phyloP scores from a whole-genome alignment of 2,797 vertebrate genomes.

The Philypnodon macrostomus region DNA sequence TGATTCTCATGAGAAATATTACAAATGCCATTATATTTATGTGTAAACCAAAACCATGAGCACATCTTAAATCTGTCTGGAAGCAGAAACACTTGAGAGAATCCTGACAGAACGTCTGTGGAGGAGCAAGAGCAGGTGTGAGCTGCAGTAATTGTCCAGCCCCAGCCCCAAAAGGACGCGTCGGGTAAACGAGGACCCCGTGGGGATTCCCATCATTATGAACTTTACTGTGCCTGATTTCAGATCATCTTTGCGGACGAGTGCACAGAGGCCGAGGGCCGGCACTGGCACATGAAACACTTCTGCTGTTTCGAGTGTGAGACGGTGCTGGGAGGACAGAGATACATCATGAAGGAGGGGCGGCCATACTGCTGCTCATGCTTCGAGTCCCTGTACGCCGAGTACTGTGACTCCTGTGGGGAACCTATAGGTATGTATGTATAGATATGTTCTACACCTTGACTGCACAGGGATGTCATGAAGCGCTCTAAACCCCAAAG shows the following conservation, averaged over 20 bases:
- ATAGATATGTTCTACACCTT: neutral
- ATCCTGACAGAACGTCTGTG: too few relatives aligned
- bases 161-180: too few relatives aligned
- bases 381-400: slow-evolving; percentile 94
- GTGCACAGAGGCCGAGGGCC: slow-evolving; percentile 96
- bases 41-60: too few relatives aligned
- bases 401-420: slow-evolving; percentile 96
- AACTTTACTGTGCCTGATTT: slow-evolving; percentile 40
- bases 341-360: slow-evolving; percentile 99
- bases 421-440: slow-evolving; percentile 95
- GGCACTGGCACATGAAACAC: slow-evolving; percentile 99
- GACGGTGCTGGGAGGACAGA: slow-evolving; percentile 91
- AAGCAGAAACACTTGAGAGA: too few relatives aligned
- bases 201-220: slow-evolving; percentile 34
- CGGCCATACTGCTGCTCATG: slow-evolving; percentile 96
- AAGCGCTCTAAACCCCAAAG: too few relatives aligned
- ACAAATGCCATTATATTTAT: too few relatives aligned
- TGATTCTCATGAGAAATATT: too few relatives aligned
- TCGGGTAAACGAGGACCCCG: slow-evolving; percentile 20
- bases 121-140: too few relatives aligned
- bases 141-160: too few relatives aligned
- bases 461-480: too few relatives aligned
- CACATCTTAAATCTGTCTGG: too few relatives aligned
- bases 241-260: slow-evolving; percentile 98
- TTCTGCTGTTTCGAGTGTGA: slow-evolving; percentile 99